A percentile compares a stretch with the other conserved stretches of the same genome.
These are phyloP conservation scores for Diachasmimorpha longicaudata DNA, from an alignment of 1,140 invertebrate genomes.

Conservation along the genomic window DNA sequence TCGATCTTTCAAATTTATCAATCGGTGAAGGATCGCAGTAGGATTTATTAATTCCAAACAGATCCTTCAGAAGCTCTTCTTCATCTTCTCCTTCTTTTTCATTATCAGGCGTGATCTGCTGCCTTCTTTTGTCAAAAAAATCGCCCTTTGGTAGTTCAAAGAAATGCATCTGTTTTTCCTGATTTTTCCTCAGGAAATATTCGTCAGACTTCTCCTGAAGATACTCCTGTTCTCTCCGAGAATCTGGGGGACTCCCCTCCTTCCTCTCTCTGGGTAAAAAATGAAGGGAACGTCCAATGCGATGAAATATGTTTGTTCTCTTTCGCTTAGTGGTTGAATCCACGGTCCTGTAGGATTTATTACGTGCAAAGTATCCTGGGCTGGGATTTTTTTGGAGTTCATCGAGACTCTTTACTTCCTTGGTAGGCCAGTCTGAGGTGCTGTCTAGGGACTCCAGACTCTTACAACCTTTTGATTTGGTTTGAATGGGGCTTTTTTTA, in stretches of 20 bases:
- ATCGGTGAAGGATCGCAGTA: too few relatives aligned
- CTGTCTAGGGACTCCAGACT: constrained; percentile 47
- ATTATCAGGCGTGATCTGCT: constrained; percentile 18
- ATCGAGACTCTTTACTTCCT: constrained; percentile 43
- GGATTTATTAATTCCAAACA: background rate
- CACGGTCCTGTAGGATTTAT: constrained; percentile 36
- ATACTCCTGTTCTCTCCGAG: constrained; percentile 23
- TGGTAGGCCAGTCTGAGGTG: constrained; percentile 26
- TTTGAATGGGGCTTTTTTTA: constrained; percentile 21
- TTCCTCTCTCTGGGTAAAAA: constrained; percentile 45
- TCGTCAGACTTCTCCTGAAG: constrained; percentile 13
- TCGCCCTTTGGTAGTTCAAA: constrained; percentile 22
- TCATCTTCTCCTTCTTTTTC: background rate
- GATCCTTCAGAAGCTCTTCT: background rate
- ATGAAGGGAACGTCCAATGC: constrained; percentile 45
- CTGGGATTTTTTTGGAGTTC: constrained; percentile 33
- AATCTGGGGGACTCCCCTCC: constrained; percentile 14
- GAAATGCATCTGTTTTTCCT: constrained; percentile 42
- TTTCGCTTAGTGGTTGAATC: constrained; percentile 35
- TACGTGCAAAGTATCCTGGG: constrained; percentile 29
- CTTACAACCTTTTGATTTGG: constrained; percentile 37
- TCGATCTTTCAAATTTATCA: constrained; percentile 9
- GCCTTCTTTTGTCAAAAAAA: constrained; percentile 29
- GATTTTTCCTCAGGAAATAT: constrained; percentile 33
- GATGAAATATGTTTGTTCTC: constrained; percentile 41